Evolutionary conservation across 30 jellyfish, hydroid and myxozoan species (phyloP), one percentile per base, ranked within the genome.

Genomic region (Pseudorhiza aurosa): DNA sequence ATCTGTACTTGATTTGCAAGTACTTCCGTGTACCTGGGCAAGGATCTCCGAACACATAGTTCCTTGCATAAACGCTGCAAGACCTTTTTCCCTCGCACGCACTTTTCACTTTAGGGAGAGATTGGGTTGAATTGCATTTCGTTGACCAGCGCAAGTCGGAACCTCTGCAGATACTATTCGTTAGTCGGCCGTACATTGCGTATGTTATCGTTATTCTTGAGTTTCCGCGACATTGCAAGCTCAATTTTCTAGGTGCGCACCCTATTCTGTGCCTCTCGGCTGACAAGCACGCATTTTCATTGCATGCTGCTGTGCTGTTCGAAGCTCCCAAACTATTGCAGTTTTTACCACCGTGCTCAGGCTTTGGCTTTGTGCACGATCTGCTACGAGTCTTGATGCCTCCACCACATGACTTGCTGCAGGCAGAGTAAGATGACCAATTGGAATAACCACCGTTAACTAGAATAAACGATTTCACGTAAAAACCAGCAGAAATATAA

Each of bases 371-470:
- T 26, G 42, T 69, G 81, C 94, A 82, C 3, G 46, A 15, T 53
- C 94, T 56, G 51, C 17, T 15, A 5, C 94, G 72, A 36, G 75
- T 68, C 49, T 82, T 79, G 1, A 7, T n/a, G 25, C 94, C 94
- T 6, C 94, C 81, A 8, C 81, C 87, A 45, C 94, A 82, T 0
- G 87, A 25, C 68, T 55, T 69, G 94, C 82, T 82, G 55, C 94
- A 82, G 7, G 58, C 17, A 17, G 81, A 29, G 32, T 63, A 82
- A 14, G 79, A 21, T 14, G 81, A 70, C 94, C 94, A 82, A 0
- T 57, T 8, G 17, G 94, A 82, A 53, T 68, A 82, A 6, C 94
- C 94, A 14, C 94, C 94, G 39, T 69, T 82, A 14, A 82, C 94
- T 82, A n/a, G 65, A 56, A 84, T 39, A 33, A 28, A 39, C 63